Evolutionary conservation across 2,113 vertebrate genomes (phyloP), one percentile per base, ranked within the genome.

Genomic region (Pelecanoides urinatrix): DNA sequence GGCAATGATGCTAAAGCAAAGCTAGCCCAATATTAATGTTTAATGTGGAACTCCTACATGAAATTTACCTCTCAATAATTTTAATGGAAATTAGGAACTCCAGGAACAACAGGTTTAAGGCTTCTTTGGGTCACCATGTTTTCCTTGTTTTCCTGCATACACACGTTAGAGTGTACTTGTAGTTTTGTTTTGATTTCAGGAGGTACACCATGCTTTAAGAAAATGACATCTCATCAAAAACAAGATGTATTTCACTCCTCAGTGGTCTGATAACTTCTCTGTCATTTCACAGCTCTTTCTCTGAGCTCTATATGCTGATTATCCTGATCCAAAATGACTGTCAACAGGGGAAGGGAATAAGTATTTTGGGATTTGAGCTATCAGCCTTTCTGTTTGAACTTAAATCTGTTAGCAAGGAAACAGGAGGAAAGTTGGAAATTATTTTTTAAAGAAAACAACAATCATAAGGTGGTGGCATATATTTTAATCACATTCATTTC

Each of bases 211-310:
- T 15, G 13, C 5, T 91, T 91, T 87, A 65, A 63, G 49, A 91
- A 96, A 91, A 85, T 66, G 27, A 56, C 19, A 78, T 5, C 50
- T 88, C 30, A 82, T 93, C 94, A 92, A 92, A 95, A 93, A 29
- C 68, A 78, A 76, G 62, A 92, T 79, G 82, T 76, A 82, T 40
- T 92, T 85, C 45, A 67, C 22, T 87, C 12, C 23, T 73, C 16
- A n/a, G 23, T 56, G 75, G 30, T 80, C 59, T 94, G 82, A 67
- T 90, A 89, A 40, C 29, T 66, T 61, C 45, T 45, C 49, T 94
- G n/a, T 92, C 47, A 72, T 91, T 92, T 92, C 52, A 86, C 25
- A 91, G 23, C 17, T 55, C n/a, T 74, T 56, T 56, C 40, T 59
- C 13, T 78, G 58, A 88, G 34, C 29, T 80, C 14, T 80, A 10